Evolutionary conservation across 2,797 vertebrate genomes (phyloP).

Genomic region (Acropternis orthonyx): DNA sequence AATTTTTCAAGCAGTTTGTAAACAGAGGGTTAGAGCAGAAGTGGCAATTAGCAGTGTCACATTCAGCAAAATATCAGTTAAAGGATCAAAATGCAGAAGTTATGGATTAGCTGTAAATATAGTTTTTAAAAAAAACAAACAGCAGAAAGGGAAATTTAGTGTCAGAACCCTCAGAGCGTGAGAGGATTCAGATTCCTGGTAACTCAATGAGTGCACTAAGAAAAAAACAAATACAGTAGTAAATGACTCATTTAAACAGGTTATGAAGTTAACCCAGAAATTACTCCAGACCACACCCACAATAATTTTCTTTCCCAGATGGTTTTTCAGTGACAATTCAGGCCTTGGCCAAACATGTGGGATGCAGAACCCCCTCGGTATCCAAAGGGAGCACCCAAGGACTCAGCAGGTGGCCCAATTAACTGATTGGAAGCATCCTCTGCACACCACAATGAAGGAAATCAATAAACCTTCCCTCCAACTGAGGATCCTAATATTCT

Average conservation of each 20-base stretch:
- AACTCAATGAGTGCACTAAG: background rate
- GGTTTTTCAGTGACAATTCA: background rate
- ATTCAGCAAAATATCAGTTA: background rate
- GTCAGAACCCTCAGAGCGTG: background rate
- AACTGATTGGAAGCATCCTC: rapidly evolving
- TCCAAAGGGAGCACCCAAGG: background rate
- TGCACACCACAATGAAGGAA: background rate
- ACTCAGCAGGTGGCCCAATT: rapidly evolving
- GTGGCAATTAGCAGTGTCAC: background rate
- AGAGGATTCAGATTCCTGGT: background rate
- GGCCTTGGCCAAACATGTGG: rapidly evolving
- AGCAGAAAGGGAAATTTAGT: background rate
- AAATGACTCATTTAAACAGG: background rate
- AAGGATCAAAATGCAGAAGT: background rate
- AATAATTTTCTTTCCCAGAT: background rate
- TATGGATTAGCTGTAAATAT: background rate
- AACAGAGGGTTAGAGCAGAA: background rate
- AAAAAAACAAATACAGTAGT: background rate
- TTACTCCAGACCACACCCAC: background rate
- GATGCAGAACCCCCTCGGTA: background rate
- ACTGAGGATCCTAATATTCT: rapidly evolving
- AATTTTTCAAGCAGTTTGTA: background rate
- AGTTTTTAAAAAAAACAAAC: background rate
- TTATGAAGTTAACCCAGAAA: background rate
- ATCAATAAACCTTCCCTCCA: background rate